phyloP scores from a whole-genome alignment of 2,888 invertebrate genomes.

The Agrochola lychnidis region DNA sequence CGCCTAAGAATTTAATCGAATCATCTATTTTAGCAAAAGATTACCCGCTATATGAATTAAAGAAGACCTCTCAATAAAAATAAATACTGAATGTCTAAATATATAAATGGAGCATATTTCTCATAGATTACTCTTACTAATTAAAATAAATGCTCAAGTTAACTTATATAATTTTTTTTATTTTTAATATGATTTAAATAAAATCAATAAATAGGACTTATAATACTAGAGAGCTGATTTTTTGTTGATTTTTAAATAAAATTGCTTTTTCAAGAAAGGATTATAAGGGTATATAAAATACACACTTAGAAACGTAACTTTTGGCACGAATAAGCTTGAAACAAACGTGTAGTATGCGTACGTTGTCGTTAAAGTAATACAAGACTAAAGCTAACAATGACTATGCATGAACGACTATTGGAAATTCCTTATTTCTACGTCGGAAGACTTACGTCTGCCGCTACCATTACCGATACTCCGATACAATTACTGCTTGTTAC shows the following conservation, averaged over 20 bases:
- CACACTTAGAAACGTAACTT: conserved; percentile 64
- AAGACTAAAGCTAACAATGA: conserved; percentile 85
- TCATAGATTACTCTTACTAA: conserved; percentile 52
- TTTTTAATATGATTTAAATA: conserved; percentile 43
- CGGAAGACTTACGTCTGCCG: conserved; percentile 70
- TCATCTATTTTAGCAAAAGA: conserved; percentile 34
- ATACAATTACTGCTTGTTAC: conserved; percentile 76
- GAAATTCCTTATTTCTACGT: conserved; percentile 73
- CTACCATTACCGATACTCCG: conserved; percentile 72
- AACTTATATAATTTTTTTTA: conserved; percentile 50
- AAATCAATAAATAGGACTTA: conserved; percentile 82
- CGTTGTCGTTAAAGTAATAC: conserved; percentile 70
- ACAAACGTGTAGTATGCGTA: conserved; percentile 68
- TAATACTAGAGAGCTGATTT: conserved; percentile 81
- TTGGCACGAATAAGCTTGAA: conserved; percentile 77
- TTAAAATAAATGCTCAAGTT: conserved; percentile 69
- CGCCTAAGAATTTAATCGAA: conserved; percentile 32
- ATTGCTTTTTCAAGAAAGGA: conserved; percentile 41
- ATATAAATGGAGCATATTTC: conserved; percentile 43
- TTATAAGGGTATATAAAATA: conserved; percentile 63
- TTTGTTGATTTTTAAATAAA: conserved; percentile 68
- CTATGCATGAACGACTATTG: conserved; percentile 80
- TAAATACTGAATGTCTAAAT: conserved; percentile 58
- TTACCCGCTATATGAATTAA: conserved; percentile 32
- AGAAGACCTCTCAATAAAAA: conserved; percentile 67